Evolutionary conservation across 2,797 vertebrate species (phyloP).

Genomic region (Melanotaenia maccullochi): DNA sequence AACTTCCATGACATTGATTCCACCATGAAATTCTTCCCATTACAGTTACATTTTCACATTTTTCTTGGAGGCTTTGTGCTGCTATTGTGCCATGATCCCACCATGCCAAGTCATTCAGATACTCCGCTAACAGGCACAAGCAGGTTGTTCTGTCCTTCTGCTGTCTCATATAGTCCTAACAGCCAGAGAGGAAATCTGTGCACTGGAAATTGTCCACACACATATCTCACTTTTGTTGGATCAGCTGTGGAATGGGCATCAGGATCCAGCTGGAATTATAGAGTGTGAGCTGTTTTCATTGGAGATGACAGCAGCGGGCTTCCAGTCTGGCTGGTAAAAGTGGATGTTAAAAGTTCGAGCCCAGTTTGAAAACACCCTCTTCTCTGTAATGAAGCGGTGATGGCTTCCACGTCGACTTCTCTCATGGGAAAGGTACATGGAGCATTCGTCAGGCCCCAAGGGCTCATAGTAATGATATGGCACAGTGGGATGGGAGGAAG

Average conservation of each 20-base stretch:
- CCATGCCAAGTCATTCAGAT: slow-evolving; percentile 58
- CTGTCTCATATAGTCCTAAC: slow-evolving; percentile 36
- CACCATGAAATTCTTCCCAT: slow-evolving; percentile 56
- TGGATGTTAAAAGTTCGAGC: slow-evolving; percentile 88
- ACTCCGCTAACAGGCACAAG: slow-evolving; percentile 35
- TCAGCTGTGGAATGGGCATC: slow-evolving; percentile 37
- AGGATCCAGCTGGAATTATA: slow-evolving; percentile 47
- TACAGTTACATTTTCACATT: slow-evolving; percentile 55
- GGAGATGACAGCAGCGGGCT: slow-evolving; percentile 28
- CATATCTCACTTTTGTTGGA: slow-evolving; percentile 23
- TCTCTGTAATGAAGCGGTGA: slow-evolving; percentile 96
- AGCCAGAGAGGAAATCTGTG: slow-evolving; percentile 31
- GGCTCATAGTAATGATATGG: slow-evolving; percentile 98
- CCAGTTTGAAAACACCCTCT: slow-evolving; percentile 93
- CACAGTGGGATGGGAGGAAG: slow-evolving; percentile 84
- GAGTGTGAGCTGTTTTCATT: slow-evolving; percentile 52
- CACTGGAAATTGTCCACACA: slow-evolving; percentile 40
- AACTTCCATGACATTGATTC: slow-evolving; percentile 39
- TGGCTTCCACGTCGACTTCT: slow-evolving; percentile 89
- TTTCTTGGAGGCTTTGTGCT: slow-evolving; percentile 41
- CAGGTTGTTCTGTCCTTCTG: slow-evolving; percentile 28
- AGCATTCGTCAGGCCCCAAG: slow-evolving; percentile 89
- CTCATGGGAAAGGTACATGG: slow-evolving; percentile 94
- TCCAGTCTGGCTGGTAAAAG: slow-evolving; percentile 94
- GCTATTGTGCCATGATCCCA: slow-evolving; percentile 42